These are phyloP conservation scores for Entomobrya proxima DNA, from an alignment of 2,888 invertebrate species.

Conservation along the genomic window DNA sequence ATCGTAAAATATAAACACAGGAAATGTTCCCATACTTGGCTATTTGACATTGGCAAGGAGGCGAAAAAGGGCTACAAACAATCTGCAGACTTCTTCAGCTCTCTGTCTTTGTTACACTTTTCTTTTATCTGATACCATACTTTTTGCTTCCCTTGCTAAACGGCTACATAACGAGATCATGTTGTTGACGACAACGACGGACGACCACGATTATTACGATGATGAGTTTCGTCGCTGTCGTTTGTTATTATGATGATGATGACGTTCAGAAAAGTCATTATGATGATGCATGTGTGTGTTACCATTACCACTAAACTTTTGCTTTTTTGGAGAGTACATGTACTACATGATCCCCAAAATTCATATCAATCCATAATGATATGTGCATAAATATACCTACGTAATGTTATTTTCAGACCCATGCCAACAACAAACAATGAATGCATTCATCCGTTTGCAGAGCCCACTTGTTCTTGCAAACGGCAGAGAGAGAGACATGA, in stretches of 20 bases:
- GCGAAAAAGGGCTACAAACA: constrained; percentile 37
- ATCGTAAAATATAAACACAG: constrained; percentile 40
- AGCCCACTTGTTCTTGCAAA: not conserved
- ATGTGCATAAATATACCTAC: not conserved
- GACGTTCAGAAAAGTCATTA: constrained; percentile 1
- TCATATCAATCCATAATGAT: constrained; percentile 9
- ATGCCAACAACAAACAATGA: not conserved
- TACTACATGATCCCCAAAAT: not conserved
- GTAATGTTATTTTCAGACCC: not conserved
- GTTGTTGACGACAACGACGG: not conserved
- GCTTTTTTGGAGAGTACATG: not conserved
- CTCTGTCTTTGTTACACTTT: not conserved
- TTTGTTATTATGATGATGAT: constrained; percentile 3
- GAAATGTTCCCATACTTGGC: constrained; percentile 64
- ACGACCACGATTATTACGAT: constrained; percentile 27
- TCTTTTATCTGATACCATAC: not conserved
- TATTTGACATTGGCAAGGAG: constrained; percentile 61
- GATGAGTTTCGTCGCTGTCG: constrained; percentile 21
- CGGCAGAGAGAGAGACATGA: not conserved
- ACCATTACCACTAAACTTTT: no score
- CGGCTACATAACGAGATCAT: not conserved
- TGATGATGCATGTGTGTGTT: constrained; percentile 4
- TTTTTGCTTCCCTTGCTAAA: not conserved
- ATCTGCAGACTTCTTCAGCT: not conserved
- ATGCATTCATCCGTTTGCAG: not conserved